Evolutionary conservation across 2,113 vertebrate genomes (phyloP), one percentile per base, ranked within the genome.

Genomic region (Thinocorus orbignyianus): DNA sequence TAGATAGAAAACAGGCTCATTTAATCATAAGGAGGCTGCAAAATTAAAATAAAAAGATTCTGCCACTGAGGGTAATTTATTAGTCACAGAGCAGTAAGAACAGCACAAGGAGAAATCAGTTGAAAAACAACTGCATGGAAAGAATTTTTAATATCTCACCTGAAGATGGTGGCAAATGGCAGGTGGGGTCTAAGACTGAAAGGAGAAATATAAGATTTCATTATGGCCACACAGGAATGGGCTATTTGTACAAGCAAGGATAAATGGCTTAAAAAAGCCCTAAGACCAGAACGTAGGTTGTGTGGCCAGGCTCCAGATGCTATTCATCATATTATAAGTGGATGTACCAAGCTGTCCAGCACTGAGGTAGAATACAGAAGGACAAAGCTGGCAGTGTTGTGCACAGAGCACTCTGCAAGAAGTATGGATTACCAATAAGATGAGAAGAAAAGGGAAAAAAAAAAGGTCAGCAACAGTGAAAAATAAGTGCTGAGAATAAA

Each of bases 261-360:
- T 86, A 93, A 80, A 91, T 68, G 33, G 44, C 20, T 89, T 89
- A 7, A 72, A 95, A 88, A 84, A 60, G 6, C 61, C 31, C 13
- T n/a, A 69, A 57, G 22, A 81, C 18, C 48, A 72, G 48, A 79
- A 92, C 20, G 39, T 46, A 91, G 60, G 17, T 49, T 93, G 44
- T 72, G 70, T 96, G 91, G 86, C 69, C 65, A 91, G 65, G 65
- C 3, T 95, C 61, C 94, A 93, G 57, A 37, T 81, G 25, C 14
- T 87, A 76, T 95, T 93, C 69, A 81, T 97, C 91, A 64, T 87
- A 81, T 91, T 84, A 18, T 49, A 91, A 95, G 81, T 91, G 57
- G 69, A 87, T 89, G 17, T 52, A 93, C 84, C 73, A 72, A 76
- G 80, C 24, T 84, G 52, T 42, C 73, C 77, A 89, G 60, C 46